Evolutionary conservation across 2,888 invertebrate species (phyloP).

Genomic region (Chrysotoxum bicinctum): DNA sequence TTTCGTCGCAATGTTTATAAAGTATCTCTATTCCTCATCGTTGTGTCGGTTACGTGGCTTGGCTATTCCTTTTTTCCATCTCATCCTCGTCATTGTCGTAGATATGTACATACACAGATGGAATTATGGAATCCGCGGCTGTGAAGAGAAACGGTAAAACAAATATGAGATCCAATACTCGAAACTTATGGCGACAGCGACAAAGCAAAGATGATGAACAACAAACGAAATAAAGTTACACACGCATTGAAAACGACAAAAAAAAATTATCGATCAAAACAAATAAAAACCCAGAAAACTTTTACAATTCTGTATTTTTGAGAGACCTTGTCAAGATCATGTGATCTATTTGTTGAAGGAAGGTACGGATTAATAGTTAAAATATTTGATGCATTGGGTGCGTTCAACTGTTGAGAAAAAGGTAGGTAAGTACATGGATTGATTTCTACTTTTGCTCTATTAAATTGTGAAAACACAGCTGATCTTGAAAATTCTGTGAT

Average conservation of each 20-base stretch:
- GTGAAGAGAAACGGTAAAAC: conserved; percentile 9
- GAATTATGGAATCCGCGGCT: neutral
- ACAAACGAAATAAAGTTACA: conserved; percentile 1
- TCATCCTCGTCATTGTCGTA: conserved; percentile 7
- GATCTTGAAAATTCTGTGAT: too few species aligned
- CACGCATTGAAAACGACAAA: conserved; percentile 18
- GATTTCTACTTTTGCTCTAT: too few species aligned
- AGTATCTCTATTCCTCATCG: conserved; percentile 47
- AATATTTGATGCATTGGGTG: too few species aligned
- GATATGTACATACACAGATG: neutral
- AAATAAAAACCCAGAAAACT: neutral
- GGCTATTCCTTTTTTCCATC: conserved; percentile 37
- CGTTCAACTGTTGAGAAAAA: too few species aligned
- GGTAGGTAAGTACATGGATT: too few species aligned
- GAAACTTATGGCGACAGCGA: neutral
- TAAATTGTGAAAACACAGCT: too few species aligned
- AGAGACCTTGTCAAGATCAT: too few species aligned
- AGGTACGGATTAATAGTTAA: too few species aligned
- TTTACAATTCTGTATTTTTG: neutral
- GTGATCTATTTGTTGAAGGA: too few species aligned
- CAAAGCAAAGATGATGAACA: neutral
- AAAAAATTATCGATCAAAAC: conserved; percentile 19
- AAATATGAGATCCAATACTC: neutral
- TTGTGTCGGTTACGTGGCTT: conserved; percentile 51
- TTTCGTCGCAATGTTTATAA: conserved; percentile 49